A percentile compares a stretch with the other conserved stretches of the same genome.
phyloP scores from a whole-genome alignment of 2,113 vertebrate species.

The Sus scrofa region T2T-Sscrofa CM000814.6:92674501-92675000 shows the following conservation, averaged over 20 bases:
- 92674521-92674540: background rate
- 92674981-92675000: background rate
- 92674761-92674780: constrained; percentile 4
- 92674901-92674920: constrained; percentile 25
- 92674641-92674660: background rate
- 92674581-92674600: background rate
- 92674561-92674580: background rate
- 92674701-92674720: constrained; percentile 53
- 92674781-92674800: background rate
- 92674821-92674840: background rate
- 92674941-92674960: background rate
- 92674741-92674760: constrained; percentile 20
- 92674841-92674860: background rate
- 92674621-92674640: background rate
- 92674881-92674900: background rate
- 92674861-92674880: background rate
- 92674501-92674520: background rate
- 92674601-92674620: background rate
- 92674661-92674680: background rate
- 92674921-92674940: constrained; percentile 5
- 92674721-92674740: constrained; percentile 32
- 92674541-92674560: background rate
- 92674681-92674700: background rate
- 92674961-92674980: background rate
- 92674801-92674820: background rate